These are phyloP conservation scores for Gastrophryne carolinensis DNA, from an alignment of 2,797 vertebrate genomes.

Conservation along the genomic window DNA sequence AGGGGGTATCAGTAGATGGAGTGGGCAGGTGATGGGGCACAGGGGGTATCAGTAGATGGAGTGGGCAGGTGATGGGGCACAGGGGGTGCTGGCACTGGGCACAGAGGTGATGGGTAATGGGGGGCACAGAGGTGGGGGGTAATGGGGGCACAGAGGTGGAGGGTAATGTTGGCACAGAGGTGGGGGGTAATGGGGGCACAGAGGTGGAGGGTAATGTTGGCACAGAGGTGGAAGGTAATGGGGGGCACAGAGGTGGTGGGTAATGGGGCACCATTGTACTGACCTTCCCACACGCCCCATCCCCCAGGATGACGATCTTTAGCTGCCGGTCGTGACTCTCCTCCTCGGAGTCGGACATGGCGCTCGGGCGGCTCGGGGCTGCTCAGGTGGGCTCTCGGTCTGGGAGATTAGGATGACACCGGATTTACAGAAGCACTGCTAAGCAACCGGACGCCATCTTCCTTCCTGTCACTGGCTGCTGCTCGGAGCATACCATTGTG, in stretches of 20 bases:
- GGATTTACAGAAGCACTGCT: slow-evolving; percentile 64
- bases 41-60: too few species aligned
- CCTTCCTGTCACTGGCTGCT: slow-evolving; percentile 38
- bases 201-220: neutral
- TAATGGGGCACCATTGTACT: slow-evolving; percentile 56
- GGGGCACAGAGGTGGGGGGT: too few species aligned
- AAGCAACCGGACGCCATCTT: slow-evolving; percentile 80
- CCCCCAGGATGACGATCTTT: slow-evolving; percentile 91
- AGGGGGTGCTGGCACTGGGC: too few species aligned
- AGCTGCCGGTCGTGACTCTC: slow-evolving; percentile 91
- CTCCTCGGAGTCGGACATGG: slow-evolving; percentile 96
- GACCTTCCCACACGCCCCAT: slow-evolving; percentile 97
- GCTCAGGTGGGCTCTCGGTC: neutral
- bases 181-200: too few species aligned
- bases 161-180: too few species aligned
- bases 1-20: too few species aligned
- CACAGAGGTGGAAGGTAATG: too few species aligned
- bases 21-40: too few species aligned
- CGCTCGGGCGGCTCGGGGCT: neutral
- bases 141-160: too few species aligned
- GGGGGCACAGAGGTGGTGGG: too few species aligned
- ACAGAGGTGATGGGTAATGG: too few species aligned
- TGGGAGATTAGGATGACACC: slow-evolving; percentile 4
- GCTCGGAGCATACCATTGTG: slow-evolving; percentile 44
- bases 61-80: too few species aligned